Evolutionary conservation across 1,140 invertebrate genomes (phyloP).

Genomic region (Leucophenga varia): DNA sequence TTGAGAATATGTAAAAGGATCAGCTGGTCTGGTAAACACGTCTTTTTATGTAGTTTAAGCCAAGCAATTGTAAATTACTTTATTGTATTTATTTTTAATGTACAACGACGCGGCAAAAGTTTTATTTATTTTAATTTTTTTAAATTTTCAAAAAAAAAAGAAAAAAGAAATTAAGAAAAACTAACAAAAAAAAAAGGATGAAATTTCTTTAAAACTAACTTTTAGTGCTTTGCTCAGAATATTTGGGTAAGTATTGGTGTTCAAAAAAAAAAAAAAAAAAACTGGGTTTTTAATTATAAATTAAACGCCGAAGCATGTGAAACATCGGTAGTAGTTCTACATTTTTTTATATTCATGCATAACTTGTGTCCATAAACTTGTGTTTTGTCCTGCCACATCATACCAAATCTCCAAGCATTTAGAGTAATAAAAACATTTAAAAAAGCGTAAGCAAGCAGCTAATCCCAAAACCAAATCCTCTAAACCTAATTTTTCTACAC

Average conservation of each 20-base stretch:
- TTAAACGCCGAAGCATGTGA: neutral
- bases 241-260: too few species aligned
- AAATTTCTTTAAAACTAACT: too few species aligned
- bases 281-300: neutral
- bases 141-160: slow-evolving; percentile 21
- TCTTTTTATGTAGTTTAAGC: slow-evolving; percentile 14
- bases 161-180: too few species aligned
- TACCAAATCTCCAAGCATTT: neutral
- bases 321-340: neutral
- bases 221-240: too few species aligned
- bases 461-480: too few species aligned
- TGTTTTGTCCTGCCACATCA: slow-evolving; percentile 39
- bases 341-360: slow-evolving; percentile 6
- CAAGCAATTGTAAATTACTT: slow-evolving; percentile 22
- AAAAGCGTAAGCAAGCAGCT: slow-evolving; percentile 18
- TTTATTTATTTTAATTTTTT: slow-evolving; percentile 21
- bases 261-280: neutral
- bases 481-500: slow-evolving; percentile 15
- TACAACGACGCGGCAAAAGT: slow-evolving; percentile 15
- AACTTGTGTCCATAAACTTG: slow-evolving; percentile 34
- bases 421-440: neutral
- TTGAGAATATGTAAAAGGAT: slow-evolving; percentile 48
- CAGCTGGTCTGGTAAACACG: too few species aligned
- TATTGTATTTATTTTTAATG: slow-evolving; percentile 33
- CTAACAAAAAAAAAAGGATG: too few species aligned